These are phyloP conservation scores for Psittacula derbiana DNA, from an alignment of 2,797 vertebrate genomes.

Conservation along the genomic window DNA sequence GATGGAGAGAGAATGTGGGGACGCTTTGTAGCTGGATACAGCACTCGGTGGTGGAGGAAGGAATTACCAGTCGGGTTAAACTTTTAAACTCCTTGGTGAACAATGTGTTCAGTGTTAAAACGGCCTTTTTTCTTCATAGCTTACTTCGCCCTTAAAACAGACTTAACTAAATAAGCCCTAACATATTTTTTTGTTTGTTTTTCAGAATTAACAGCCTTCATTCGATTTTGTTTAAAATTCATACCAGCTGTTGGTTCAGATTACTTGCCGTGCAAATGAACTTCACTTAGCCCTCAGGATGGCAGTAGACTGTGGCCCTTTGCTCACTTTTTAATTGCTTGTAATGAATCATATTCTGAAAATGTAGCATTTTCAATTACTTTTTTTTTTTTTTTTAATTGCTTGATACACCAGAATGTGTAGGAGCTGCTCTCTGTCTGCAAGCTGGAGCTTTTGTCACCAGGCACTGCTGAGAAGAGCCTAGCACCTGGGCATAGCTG, in stretches of 20 bases:
- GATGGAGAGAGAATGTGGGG: not conserved
- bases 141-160: not conserved
- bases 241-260: not conserved
- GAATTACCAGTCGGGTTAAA: accelerated
- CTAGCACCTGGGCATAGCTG: not conserved
- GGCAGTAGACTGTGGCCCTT: not conserved
- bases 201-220: not conserved
- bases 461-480: not conserved
- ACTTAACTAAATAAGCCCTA: not conserved
- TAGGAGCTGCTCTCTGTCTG: not conserved
- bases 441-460: not conserved
- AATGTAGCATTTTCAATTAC: not conserved
- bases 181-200: not conserved
- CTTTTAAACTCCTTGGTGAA: not conserved
- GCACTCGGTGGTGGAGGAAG: accelerated
- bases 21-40: accelerated
- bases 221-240: not conserved
- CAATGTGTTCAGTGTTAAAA: not conserved
- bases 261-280: not conserved
- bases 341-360: not conserved
- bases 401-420: not conserved
- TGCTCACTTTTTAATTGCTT: not conserved
- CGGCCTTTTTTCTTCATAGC: not conserved
- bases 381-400: not conserved
- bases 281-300: too few species aligned